These are phyloP conservation scores for Mormyrops attenuatus DNA, from an alignment of 2,797 vertebrate genomes.

Conservation along the genomic window DNA sequence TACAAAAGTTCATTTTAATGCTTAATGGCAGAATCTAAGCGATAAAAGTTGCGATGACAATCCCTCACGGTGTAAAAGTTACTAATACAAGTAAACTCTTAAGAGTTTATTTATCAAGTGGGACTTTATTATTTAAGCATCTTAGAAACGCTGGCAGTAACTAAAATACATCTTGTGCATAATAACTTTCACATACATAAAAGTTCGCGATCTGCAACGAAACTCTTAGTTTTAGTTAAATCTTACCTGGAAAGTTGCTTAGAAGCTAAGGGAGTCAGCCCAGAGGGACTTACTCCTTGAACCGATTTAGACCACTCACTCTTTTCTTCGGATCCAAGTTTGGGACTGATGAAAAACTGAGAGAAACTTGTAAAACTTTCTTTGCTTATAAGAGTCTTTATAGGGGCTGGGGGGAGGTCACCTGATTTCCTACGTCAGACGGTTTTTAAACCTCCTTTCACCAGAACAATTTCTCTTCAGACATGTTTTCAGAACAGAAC, in stretches of 20 bases:
- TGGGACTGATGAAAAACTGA: slow-evolving; percentile 52
- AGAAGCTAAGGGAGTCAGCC: slow-evolving; percentile 35
- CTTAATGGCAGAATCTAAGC: background rate
- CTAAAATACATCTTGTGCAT: background rate
- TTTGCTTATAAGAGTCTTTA: slow-evolving; percentile 53
- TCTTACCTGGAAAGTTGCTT: slow-evolving; percentile 50
- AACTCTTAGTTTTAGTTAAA: background rate
- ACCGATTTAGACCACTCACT: slow-evolving; percentile 30
- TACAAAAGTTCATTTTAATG: background rate
- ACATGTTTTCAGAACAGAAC: background rate
- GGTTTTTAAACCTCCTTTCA: slow-evolving; percentile 21
- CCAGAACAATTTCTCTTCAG: slow-evolving; percentile 15
- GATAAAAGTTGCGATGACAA: background rate
- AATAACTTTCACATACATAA: background rate
- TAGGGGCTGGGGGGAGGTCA: slow-evolving; percentile 47
- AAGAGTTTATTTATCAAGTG: background rate
- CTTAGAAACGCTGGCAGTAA: background rate
- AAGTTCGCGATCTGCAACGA: background rate
- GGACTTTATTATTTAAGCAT: background rate
- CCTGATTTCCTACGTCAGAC: slow-evolving; percentile 59
- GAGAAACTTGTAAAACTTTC: slow-evolving; percentile 57
- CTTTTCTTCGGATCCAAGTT: slow-evolving; percentile 51
- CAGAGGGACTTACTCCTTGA: slow-evolving; percentile 44
- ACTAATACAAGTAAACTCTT: background rate
- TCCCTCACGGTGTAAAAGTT: background rate